Evolutionary conservation across 2,797 vertebrate genomes (phyloP).

Genomic region (Enteromius thamalakanensis): DNA sequence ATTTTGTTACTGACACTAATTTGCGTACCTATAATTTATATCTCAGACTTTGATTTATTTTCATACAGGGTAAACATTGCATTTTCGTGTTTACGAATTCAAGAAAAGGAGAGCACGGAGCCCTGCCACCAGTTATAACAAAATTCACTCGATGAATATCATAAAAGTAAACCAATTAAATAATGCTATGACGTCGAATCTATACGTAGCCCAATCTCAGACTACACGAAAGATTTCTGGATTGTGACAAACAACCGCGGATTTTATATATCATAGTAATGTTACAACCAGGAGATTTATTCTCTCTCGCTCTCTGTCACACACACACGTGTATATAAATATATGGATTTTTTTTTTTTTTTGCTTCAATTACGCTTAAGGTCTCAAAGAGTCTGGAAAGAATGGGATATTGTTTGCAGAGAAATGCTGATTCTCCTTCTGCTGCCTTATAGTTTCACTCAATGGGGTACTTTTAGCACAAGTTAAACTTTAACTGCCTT

Average conservation of each 20-base stretch:
- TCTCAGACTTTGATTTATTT: conserved; percentile 79
- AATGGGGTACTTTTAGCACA: conserved; percentile 76
- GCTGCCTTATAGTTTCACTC: conserved; percentile 75
- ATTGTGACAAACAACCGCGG: background rate
- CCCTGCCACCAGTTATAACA: background rate
- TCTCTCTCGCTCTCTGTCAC: background rate
- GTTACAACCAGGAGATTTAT: background rate
- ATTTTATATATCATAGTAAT: background rate
- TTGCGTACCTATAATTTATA: conserved; percentile 88
- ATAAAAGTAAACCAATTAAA: background rate
- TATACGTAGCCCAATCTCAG: background rate
- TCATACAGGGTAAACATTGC: background rate
- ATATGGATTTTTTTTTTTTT: background rate
- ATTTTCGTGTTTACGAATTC: conserved; percentile 83
- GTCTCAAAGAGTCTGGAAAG: conserved; percentile 65
- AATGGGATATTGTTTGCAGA: conserved; percentile 78
- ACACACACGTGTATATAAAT: too few species aligned
- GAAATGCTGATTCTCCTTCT: conserved; percentile 88
- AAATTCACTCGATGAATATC: too few species aligned
- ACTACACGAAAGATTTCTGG: background rate
- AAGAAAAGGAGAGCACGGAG: conserved; percentile 55
- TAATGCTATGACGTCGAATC: background rate
- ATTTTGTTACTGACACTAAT: conserved; percentile 16
- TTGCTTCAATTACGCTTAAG: background rate
- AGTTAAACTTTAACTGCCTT: conserved; percentile 97